Base-by-base conservation (phyloP, 2,113 vertebrate genomes). In the Isichthys henryi region DNA sequence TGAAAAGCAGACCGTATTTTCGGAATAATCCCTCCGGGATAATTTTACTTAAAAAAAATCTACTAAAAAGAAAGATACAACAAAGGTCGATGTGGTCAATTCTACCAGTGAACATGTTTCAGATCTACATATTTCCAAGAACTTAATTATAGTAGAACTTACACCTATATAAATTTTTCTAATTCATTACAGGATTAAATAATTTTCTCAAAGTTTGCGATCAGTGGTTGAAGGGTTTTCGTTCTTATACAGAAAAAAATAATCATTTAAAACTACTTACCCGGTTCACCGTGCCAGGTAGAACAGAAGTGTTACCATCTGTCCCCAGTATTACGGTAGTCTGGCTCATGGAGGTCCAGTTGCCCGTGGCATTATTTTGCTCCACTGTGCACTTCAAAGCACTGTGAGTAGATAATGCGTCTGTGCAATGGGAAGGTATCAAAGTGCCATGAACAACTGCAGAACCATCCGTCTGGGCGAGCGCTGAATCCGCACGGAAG, bases 311-410 rank as follows among this genome's bases (percentile, higher is more conserved):
- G 95, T 96, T 98, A 66, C 98, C 98, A 93, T 99, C 98, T 84
- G 98, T 94, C 88, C 98, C 97, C 95, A 99, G 93, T 17, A 99
- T 96, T 95, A 99, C 98, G 82, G 98, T 98, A 88, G 98, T 99
- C 94, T 98, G 98, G 95, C 96, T 98, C 97, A 98, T 95, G 89
- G 96, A 94, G 91, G 96, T 96, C 98, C 98, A 99, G 94, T 96
- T 95, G 56, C 95, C 94, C 70, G 95, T 94, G 93, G 96, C 92
- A 90, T 95, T 97, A 95, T 98, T 99, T 91, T 94, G 96, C 93
- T 98, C 97, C 91, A 95, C 89, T 0, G 95, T 93, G 95, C 95
- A 94, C 94, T 96, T 97, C 8, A 96, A 95, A n/a, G 95, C 96
- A 93, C 92, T 95, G 43, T 94, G 93, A 48, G 94, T 56, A 3